These are phyloP conservation scores for Enoplosus armatus DNA, from an alignment of 2,797 vertebrate species.

Conservation along the genomic window DNA sequence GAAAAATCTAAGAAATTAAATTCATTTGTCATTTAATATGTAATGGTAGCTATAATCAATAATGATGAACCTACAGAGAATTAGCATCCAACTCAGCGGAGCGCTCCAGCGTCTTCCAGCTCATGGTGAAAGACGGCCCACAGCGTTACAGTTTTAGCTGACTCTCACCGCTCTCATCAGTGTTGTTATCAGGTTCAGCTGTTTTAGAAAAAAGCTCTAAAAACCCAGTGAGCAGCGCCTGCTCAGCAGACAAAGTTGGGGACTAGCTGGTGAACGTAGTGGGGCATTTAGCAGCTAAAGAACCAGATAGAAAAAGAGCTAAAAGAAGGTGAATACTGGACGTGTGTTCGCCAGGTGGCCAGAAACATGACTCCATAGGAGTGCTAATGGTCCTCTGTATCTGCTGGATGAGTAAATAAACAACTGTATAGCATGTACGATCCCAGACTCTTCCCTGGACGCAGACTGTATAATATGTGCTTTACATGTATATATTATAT, in stretches of 20 bases:
- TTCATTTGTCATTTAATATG: background rate
- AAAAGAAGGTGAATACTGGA: background rate
- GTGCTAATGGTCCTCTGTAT: too few relatives aligned
- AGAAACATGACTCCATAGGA: too few relatives aligned
- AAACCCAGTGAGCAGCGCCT: background rate
- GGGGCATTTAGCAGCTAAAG: background rate
- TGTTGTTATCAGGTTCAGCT: background rate
- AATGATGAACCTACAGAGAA: background rate
- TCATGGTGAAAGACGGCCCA: accelerated
- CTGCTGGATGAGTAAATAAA: too few relatives aligned
- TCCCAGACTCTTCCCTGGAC: too few relatives aligned
- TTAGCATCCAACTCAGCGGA: background rate
- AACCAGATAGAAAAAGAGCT: background rate
- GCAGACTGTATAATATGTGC: too few relatives aligned
- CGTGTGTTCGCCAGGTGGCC: background rate
- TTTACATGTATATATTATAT: background rate
- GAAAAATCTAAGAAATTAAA: background rate
- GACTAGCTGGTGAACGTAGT: background rate
- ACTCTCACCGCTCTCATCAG: background rate
- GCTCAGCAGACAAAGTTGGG: background rate
- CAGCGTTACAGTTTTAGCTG: background rate
- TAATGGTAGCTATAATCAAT: background rate
- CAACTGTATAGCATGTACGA: too few relatives aligned
- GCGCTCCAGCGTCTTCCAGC: background rate
- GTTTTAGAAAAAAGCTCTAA: background rate